phyloP scores from a whole-genome alignment of 2,797 vertebrate species.

The Pitangus sulphuratus region DNA sequence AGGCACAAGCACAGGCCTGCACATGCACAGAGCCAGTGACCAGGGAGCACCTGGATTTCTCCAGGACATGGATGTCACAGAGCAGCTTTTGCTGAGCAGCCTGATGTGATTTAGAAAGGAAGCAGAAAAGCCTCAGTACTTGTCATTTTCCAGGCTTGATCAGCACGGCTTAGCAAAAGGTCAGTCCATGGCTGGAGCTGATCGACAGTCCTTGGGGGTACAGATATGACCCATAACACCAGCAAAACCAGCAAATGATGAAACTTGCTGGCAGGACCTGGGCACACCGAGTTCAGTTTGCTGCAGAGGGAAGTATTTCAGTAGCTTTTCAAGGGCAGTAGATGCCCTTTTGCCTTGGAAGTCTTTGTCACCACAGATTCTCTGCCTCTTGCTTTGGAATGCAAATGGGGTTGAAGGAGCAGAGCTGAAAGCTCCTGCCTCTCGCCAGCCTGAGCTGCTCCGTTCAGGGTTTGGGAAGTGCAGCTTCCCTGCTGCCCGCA shows the following conservation, averaged over 20 bases:
- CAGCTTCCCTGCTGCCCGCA: not conserved
- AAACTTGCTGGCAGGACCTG: not conserved
- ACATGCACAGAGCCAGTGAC: fast-evolving
- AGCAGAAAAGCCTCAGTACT: not conserved
- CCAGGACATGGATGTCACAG: fast-evolving
- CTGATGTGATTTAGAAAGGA: not conserved
- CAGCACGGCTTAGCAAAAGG: not conserved
- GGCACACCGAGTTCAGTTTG: not conserved
- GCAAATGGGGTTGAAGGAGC: not conserved
- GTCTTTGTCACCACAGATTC: not conserved
- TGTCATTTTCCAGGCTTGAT: not conserved
- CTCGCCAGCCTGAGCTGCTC: not conserved
- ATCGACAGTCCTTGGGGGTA: fast-evolving
- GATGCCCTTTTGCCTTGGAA: not conserved
- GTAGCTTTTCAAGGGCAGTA: not conserved
- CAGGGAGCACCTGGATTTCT: not conserved
- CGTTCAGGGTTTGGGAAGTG: not conserved
- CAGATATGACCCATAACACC: not conserved
- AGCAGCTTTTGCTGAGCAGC: not conserved
- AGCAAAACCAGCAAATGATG: not conserved
- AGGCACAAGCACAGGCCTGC: not conserved
- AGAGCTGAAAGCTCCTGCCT: not conserved
- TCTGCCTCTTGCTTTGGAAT: not conserved
- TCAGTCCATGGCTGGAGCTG: not conserved
- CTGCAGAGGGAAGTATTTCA: not conserved